Evolutionary conservation across 2,797 vertebrate genomes (phyloP).

Genomic region (Chanos chanos): DNA sequence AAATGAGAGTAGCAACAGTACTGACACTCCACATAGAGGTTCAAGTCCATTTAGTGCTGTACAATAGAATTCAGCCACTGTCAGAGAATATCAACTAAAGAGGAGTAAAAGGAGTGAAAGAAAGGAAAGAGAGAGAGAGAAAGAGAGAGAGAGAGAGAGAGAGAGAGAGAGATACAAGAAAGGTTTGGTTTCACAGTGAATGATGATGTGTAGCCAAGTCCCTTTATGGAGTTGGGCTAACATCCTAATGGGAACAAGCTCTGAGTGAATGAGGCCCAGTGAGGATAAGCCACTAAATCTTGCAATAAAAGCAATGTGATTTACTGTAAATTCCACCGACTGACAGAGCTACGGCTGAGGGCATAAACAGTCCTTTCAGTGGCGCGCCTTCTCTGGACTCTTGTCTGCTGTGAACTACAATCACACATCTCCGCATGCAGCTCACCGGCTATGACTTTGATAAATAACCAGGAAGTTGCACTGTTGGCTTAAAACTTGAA

Average conservation of each 20-base stretch:
- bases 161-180: conserved; percentile 89
- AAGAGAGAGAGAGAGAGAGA: not conserved
- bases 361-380: conserved; percentile 98
- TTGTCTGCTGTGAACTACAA: conserved; percentile 96
- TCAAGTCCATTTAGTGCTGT: not conserved
- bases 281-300: conserved; percentile 99
- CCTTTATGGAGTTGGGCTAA: conserved; percentile 91
- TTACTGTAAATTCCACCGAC: conserved; percentile 99
- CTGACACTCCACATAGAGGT: conserved; percentile 13
- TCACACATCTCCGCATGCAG: conserved; percentile 87
- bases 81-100: conserved; percentile 22
- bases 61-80: conserved; percentile 5
- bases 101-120: conserved; percentile 25
- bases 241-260: conserved; percentile 99
- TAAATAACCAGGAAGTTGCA: conserved; percentile 99
- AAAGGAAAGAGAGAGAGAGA: conserved; percentile 3
- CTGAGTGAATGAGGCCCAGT: conserved; percentile 97
- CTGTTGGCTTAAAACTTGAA: conserved; percentile 99
- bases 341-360: conserved; percentile 98
- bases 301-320: conserved; percentile 99
- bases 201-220: conserved; percentile 93
- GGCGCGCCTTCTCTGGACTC: conserved; percentile 85
- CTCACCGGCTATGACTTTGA: conserved; percentile 98
- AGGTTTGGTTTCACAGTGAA: conserved; percentile 92
- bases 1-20: conserved; percentile 23